A percentile compares a stretch with the other conserved stretches of the same genome.
phyloP scores from a whole-genome alignment of 2,113 vertebrate species.

The Sigmodon hispidus region DNA sequence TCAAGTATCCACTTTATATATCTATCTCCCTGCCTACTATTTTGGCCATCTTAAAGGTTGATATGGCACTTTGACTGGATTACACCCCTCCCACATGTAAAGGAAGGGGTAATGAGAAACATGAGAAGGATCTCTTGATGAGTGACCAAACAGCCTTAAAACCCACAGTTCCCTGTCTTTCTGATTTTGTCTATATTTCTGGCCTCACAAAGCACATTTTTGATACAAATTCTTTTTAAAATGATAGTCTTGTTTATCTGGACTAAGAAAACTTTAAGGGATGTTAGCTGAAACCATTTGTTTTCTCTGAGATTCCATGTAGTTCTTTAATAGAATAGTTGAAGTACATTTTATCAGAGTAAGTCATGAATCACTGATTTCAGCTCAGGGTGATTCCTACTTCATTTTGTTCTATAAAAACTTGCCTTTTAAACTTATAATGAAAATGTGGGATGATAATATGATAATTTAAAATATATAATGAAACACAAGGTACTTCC shows the following conservation, averaged over 20 bases:
- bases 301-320: slow-evolving; percentile 35
- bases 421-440: slow-evolving; percentile 19
- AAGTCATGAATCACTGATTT: slow-evolving; percentile 58
- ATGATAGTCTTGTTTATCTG: neutral
- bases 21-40: neutral
- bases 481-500: neutral
- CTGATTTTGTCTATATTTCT: neutral
- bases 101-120: slow-evolving; percentile 29
- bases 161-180: neutral
- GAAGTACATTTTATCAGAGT: slow-evolving; percentile 64
- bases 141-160: neutral
- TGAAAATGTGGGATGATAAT: slow-evolving; percentile 16
- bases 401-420: slow-evolving; percentile 62
- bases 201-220: neutral
- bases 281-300: slow-evolving; percentile 24
- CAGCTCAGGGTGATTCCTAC: slow-evolving; percentile 1
- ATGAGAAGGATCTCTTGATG: neutral
- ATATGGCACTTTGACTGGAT: neutral
- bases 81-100: neutral
- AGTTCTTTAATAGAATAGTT: slow-evolving; percentile 55
- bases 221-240: neutral
- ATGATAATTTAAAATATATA: slow-evolving; percentile 39
- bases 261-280: slow-evolving; percentile 44
- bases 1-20: neutral
- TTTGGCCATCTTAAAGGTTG: neutral